Evolutionary conservation across 2,113 vertebrate genomes (phyloP).

Genomic region (Miniopterus natalensis): DNA sequence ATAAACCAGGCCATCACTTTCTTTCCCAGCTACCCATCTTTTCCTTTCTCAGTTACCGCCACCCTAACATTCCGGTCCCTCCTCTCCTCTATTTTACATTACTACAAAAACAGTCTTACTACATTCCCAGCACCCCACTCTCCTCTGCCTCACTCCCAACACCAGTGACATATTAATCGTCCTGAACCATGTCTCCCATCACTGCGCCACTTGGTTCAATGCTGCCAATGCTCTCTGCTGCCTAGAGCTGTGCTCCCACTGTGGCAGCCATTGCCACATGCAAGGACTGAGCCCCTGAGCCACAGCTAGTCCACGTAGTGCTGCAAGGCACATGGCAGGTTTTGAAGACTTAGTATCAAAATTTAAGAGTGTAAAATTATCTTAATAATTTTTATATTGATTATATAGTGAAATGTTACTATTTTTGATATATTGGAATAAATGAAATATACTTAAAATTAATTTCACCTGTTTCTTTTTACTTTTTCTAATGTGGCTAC

Average conservation of each 20-base stretch:
- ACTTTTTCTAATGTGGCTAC: not conserved
- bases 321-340: not conserved
- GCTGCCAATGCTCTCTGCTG: not conserved
- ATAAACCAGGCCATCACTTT: not conserved
- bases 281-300: not conserved
- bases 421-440: not conserved
- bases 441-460: not conserved
- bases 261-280: fast-evolving
- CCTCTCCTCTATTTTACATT: not conserved
- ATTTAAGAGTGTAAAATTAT: not conserved
- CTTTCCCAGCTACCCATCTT: not conserved
- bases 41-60: not conserved
- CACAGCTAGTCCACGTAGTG: not conserved
- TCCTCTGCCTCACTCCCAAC: not conserved
- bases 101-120: not conserved
- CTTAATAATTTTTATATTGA: not conserved
- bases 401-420: slow-evolving; percentile 11
- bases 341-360: not conserved
- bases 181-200: not conserved
- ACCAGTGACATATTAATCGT: not conserved
- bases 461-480: not conserved
- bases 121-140: not conserved
- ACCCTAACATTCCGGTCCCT: not conserved
- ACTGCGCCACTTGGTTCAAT: not conserved
- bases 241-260: not conserved